Evolutionary conservation across 1,140 invertebrate genomes (phyloP).

Genomic region (Cydia amplana): DNA sequence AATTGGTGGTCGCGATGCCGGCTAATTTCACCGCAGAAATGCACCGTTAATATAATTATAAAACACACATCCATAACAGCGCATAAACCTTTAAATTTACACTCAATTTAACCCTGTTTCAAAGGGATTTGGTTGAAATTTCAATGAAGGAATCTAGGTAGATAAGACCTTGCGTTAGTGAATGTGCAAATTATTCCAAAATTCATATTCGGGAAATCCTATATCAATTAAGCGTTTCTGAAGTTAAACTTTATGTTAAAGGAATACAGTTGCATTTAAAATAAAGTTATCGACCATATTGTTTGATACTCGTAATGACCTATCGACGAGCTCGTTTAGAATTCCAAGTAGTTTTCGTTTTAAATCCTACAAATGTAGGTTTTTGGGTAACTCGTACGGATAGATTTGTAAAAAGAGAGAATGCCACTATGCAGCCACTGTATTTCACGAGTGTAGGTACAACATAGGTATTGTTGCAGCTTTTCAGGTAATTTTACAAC

Average conservation of each 20-base stretch:
- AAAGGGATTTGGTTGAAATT: not conserved
- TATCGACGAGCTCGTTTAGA: not conserved
- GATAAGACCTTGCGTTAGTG: not conserved
- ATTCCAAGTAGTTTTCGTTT: not conserved
- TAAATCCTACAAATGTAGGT: not conserved
- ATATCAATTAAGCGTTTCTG: not conserved
- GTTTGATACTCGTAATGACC: not conserved
- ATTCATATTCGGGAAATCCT: not conserved
- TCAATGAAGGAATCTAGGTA: not conserved
- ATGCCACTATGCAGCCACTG: too few relatives aligned
- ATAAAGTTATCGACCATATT: not conserved
- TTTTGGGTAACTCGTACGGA: too few relatives aligned
- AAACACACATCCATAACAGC: not conserved
- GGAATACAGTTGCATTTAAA: not conserved
- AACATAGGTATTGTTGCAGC: too few relatives aligned
- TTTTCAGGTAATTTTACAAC: too few relatives aligned
- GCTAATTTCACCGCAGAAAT: constrained; percentile 15
- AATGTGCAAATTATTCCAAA: not conserved
- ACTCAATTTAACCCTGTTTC: not conserved
- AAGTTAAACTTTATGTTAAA: not conserved
- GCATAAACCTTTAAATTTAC: not conserved
- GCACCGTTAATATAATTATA: not conserved
- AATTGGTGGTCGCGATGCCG: not conserved
- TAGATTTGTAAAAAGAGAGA: too few relatives aligned
- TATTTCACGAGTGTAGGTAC: too few relatives aligned